These are phyloP conservation scores for Meandrusa payeni DNA, from an alignment of 2,888 invertebrate genomes.

Conservation along the genomic window DNA sequence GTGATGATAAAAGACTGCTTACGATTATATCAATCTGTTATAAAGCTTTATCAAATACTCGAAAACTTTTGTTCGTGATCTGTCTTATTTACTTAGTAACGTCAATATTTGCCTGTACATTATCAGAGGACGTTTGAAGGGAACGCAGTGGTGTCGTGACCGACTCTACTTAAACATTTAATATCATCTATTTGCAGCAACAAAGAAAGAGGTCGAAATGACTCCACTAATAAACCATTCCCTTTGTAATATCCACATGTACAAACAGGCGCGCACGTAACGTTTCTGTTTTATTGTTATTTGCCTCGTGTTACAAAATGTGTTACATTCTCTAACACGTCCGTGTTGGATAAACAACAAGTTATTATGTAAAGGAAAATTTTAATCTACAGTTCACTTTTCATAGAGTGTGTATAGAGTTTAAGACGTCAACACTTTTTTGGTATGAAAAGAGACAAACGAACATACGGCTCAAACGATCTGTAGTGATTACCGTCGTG, in stretches of 20 bases:
- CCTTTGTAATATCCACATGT: slow-evolving; percentile 1
- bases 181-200: slow-evolving; percentile 5
- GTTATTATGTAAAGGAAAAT: too few species aligned
- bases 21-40: too few species aligned
- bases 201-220: slow-evolving; percentile 8
- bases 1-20: too few species aligned
- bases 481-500: too few species aligned
- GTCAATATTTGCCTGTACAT: background rate
- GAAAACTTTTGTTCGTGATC: background rate
- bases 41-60: background rate
- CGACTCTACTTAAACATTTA: slow-evolving; percentile 5
- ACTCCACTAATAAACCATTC: slow-evolving; percentile 9
- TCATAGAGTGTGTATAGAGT: too few species aligned
- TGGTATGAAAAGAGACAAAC: too few species aligned
- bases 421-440: too few species aligned
- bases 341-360: background rate
- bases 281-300: slow-evolving; percentile 1
- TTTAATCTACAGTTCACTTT: too few species aligned
- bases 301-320: slow-evolving; percentile 1
- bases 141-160: slow-evolving; percentile 13
- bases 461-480: too few species aligned
- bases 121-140: background rate
- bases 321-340: background rate
- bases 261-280: slow-evolving; percentile 2
- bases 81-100: slow-evolving; percentile 3